phyloP scores from a whole-genome alignment of 1,140 invertebrate genomes.

The Phenacoccus solenopsis region DNA sequence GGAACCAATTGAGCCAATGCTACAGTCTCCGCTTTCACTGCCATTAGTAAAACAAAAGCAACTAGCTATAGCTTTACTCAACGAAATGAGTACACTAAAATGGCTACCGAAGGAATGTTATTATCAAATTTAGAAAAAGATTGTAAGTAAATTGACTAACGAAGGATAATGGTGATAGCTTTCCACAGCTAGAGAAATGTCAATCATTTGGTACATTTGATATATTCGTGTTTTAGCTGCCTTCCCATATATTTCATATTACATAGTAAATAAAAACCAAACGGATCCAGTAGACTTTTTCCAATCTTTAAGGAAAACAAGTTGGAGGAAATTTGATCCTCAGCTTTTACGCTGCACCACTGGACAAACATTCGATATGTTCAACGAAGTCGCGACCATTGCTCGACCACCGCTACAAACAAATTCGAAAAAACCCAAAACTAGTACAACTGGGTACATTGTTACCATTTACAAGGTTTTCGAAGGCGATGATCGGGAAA shows the following conservation, averaged over 20 bases:
- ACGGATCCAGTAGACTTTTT: conserved; percentile 73
- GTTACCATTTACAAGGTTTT: conserved; percentile 88
- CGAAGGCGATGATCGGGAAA: conserved; percentile 79
- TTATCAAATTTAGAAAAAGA: conserved; percentile 78
- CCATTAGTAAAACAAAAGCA: conserved; percentile 61
- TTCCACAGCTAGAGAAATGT: no score
- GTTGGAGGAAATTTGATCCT: conserved; percentile 69
- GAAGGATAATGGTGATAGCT: no score
- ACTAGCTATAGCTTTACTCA: conserved; percentile 59
- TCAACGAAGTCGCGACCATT: conserved; percentile 79
- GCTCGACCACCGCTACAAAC: conserved; percentile 70
- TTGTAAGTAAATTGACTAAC: conserved; percentile 39
- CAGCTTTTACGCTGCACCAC: conserved; percentile 63
- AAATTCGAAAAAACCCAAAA: conserved; percentile 56
- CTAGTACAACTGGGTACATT: conserved; percentile 72
- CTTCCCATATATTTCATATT: conserved; percentile 82
- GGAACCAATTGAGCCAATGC: conserved; percentile 63
- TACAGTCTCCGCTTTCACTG: conserved; percentile 65
- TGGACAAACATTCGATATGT: conserved; percentile 70
- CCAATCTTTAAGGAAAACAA: conserved; percentile 62
- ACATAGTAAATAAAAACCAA: conserved; percentile 65
- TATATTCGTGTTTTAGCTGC: conserved; percentile 47
- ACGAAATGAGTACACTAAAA: conserved; percentile 57
- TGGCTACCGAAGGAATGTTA: conserved; percentile 62
- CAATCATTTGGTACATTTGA: background rate